Evolutionary conservation across 2,888 invertebrate genomes (phyloP), one percentile per base, ranked within the genome.

Genomic region (Euclidia mi): DNA sequence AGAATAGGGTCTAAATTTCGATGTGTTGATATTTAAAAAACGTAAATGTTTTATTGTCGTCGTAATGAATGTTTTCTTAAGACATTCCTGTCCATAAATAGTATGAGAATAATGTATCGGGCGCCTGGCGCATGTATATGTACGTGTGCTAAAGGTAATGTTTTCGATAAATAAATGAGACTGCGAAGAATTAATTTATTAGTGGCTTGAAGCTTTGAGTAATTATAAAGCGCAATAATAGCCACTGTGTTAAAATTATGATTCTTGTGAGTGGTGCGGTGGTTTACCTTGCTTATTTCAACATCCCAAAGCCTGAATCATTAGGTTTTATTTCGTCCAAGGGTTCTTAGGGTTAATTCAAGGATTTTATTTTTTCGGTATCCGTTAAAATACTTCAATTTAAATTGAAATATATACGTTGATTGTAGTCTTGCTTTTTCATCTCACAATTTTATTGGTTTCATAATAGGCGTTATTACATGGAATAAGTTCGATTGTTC

Each of bases 51-150:
- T 81, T 79, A 71, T 78, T 83, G 62, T 76, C 77, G 67, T 78
- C 82, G 53, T 65, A 69, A 66, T 62, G 51, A 79, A 77, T 91
- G 88, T 92, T 90, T 87, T 89, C 88, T 85, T 91, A 87, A 88
- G 85, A 85, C 89, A 93, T 93, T 92, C 92, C 84, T 85, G 80
- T 79, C 91, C 90, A 87, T 92, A 91, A 89, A 92, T 92, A 92
- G 91, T 79, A 73, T 79, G 78, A 78, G 84, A 77, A 80, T 82
- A 82, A 84, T 79, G 80, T 85, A 86, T 81, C 78, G 75, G 80
- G 78, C 76, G 78, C 76, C 71, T 43, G 57, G 40, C 28, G 46
- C 56, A 56, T 65, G 43, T 34, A 11, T 41, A 38, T 20, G 35
- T 47, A 32, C 46, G 52, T 51, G 38, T 56, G 34, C 53, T 59